Conservation (phyloP, 2,797 vertebrate species). For the Hybognathus amarus region DNA sequence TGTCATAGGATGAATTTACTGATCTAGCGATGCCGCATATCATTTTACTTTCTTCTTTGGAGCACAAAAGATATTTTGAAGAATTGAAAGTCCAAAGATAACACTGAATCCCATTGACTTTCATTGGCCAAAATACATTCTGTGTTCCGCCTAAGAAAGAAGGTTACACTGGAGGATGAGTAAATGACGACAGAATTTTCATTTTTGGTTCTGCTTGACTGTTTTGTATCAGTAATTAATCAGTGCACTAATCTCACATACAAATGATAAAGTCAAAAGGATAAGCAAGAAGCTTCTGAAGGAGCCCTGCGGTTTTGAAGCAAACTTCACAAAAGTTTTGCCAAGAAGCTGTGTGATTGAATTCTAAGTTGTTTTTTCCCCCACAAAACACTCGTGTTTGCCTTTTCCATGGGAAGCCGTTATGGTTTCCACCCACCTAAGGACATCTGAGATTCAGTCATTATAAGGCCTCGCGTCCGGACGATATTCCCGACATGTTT, state of each 20-base stretch:
- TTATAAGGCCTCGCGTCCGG: slow-evolving; percentile 22
- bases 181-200: neutral
- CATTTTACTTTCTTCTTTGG: neutral
- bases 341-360: neutral
- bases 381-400: slow-evolving; percentile 12
- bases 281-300: neutral
- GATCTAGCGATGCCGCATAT: neutral
- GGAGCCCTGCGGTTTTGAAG: neutral
- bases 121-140: neutral
- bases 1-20: neutral
- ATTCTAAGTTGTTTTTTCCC: neutral
- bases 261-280: neutral
- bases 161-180: neutral
- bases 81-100: neutral
- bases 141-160: neutral
- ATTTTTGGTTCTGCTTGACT: neutral
- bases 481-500: slow-evolving; percentile 33
- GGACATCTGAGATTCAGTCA: slow-evolving; percentile 26
- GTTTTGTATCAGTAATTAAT: neutral
- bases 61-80: neutral
- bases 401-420: slow-evolving; percentile 29
- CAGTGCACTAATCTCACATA: neutral
- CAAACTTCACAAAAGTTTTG: slow-evolving; percentile 31
- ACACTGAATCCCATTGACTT: neutral
- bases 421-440: slow-evolving; percentile 38